These are phyloP conservation scores for Troilus luridus DNA, from an alignment of 2,888 invertebrate species.

Conservation along the genomic window DNA sequence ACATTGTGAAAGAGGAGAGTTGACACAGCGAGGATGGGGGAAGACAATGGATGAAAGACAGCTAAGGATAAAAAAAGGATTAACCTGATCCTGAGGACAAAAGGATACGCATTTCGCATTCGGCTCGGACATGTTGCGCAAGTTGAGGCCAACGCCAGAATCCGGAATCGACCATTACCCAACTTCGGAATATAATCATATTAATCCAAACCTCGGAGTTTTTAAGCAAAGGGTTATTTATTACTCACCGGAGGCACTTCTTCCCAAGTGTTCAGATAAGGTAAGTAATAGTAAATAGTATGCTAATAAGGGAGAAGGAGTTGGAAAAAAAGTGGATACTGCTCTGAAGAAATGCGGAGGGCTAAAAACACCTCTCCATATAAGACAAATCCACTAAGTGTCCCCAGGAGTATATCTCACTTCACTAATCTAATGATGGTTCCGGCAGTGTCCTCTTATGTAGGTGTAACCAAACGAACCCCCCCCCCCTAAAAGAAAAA, in stretches of 20 bases:
- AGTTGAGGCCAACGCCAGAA: constrained; percentile 34
- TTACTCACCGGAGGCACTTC: constrained; percentile 32
- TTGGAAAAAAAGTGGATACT: constrained; percentile 26
- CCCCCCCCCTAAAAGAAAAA: background rate
- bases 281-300: constrained; percentile 46
- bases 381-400: constrained; percentile 50
- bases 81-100: constrained; percentile 49
- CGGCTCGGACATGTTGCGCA: constrained; percentile 46
- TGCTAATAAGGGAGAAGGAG: constrained; percentile 34
- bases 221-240: constrained; percentile 39
- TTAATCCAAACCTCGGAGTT: constrained; percentile 27
- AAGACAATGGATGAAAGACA: constrained; percentile 33
- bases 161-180: constrained; percentile 38
- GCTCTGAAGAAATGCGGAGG: constrained; percentile 25
- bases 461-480: background rate
- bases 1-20: constrained; percentile 34
- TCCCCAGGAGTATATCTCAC: constrained; percentile 15
- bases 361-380: constrained; percentile 22
- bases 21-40: constrained; percentile 17
- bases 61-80: constrained; percentile 40
- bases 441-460: background rate
- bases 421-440: constrained; percentile 2
- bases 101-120: constrained; percentile 49
- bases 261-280: constrained; percentile 41
- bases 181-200: background rate